phyloP scores from a whole-genome alignment of 1,140 invertebrate genomes.

The Cydia splendana region DNA sequence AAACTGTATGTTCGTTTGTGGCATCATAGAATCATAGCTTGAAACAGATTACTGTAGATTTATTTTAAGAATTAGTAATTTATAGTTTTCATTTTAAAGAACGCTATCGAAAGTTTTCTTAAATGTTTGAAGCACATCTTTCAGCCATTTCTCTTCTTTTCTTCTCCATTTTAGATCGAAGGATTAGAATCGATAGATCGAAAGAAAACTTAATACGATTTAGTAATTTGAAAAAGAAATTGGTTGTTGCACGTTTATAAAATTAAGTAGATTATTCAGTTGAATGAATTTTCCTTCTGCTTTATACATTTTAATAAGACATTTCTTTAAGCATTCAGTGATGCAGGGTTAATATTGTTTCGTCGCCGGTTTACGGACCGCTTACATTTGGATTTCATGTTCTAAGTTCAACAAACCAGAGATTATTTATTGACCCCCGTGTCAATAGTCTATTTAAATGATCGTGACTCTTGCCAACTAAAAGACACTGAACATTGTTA shows the following conservation, averaged over 20 bases:
- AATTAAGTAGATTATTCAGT: neutral
- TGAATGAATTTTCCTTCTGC: neutral
- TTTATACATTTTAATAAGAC: slow-evolving; percentile 46
- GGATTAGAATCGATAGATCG: no score
- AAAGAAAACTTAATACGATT: no score
- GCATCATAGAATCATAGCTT: no score
- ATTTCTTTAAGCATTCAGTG: slow-evolving; percentile 39
- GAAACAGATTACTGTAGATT: no score
- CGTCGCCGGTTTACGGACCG: slow-evolving; percentile 30
- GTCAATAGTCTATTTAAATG: slow-evolving; percentile 12
- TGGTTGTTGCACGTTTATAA: neutral
- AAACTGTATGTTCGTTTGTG: no score
- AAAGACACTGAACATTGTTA: neutral
- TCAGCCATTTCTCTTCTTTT: no score
- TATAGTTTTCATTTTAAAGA: no score
- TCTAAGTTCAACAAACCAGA: slow-evolving; percentile 41
- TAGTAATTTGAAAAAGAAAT: neutral
- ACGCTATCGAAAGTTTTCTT: no score
- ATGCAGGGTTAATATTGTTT: slow-evolving; percentile 38
- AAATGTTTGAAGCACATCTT: no score
- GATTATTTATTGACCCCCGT: slow-evolving; percentile 26
- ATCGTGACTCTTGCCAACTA: neutral
- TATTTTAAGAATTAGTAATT: no score
- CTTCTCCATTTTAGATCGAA: no score
- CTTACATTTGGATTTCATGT: slow-evolving; percentile 39